phyloP scores from a whole-genome alignment of 2,113 vertebrate genomes.

The Dicentrarchus labrax region DNA sequence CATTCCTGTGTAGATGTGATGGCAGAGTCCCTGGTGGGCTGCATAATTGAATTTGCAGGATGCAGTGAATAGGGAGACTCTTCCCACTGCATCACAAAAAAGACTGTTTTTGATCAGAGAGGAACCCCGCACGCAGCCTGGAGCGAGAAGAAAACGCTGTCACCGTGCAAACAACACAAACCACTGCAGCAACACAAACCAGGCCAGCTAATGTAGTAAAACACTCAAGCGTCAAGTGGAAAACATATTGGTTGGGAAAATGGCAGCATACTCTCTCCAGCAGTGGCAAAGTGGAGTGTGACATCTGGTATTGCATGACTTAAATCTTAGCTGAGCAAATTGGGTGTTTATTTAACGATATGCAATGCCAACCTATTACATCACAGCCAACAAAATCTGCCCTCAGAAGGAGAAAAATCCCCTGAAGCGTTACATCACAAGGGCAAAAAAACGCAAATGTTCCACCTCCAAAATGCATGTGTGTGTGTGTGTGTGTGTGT shows the following conservation, averaged over 20 bases:
- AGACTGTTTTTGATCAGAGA: constrained; percentile 25
- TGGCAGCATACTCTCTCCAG: constrained; percentile 6
- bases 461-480: constrained; percentile 9
- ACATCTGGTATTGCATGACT: constrained; percentile 25
- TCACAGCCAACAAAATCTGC: constrained; percentile 40
- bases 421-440: constrained; percentile 2
- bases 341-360: constrained; percentile 36
- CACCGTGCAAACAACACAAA: background rate
- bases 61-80: constrained; percentile 31
- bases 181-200: constrained; percentile 19
- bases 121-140: constrained; percentile 5
- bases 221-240: constrained; percentile 1
- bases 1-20: background rate
- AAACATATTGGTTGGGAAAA: constrained; percentile 21
- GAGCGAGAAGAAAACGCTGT: constrained; percentile 9
- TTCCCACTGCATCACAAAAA: constrained; percentile 23
- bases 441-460: background rate
- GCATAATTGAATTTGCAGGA: constrained; percentile 47
- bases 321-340: constrained; percentile 39
- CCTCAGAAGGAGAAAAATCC: constrained; percentile 27
- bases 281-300: background rate
- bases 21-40: constrained; percentile 25
- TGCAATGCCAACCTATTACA: constrained; percentile 20
- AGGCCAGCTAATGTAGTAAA: background rate
- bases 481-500: background rate